Evolutionary conservation across 2,113 vertebrate genomes (phyloP), one percentile per base, ranked within the genome.

Genomic region (Microtus richardsoni): DNA sequence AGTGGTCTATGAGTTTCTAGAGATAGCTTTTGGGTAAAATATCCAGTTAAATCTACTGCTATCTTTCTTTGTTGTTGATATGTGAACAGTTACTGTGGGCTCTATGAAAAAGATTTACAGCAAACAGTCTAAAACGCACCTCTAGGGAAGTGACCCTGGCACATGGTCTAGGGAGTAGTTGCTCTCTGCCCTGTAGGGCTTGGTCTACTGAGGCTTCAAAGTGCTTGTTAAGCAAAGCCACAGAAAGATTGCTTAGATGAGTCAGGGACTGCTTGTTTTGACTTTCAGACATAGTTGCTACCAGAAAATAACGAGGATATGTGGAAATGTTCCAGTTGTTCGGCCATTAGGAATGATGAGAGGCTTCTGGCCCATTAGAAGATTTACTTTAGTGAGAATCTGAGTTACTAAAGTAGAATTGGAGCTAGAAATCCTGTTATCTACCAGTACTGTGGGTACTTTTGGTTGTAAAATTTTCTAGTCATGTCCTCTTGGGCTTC

Each of bases 351-450:
- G 41, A 79, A 30, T 64, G 41, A 62, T 87, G 71, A 95, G 62
- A 91, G 64, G 33, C 36, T 88, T 60, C 36, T 87, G 52, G 17
- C 49, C 19, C 26, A n/a, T 96, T 82, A 89, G 84, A 95, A 90
- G 66, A 58, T 80, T 12, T 71, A 12, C 49, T 71, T 52, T 17
- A 86, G 0, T 75, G 44, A 71, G 91, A 96, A 86, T 93, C 66
- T 71, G 6, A 87, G 6, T 91, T n/a, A 96, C 52, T 90, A 91
- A 36, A 71, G 47, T 82, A 91, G 95, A 97, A 93, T 93, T 97
- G 6, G 10, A 90, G 41, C 9, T 91, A 89, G 52, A 88, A 88
- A 22, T 87, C 14, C 41, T 75, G 4, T 95, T 88, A 79, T 4
- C 39, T 93, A 30, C 21, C 36, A 86, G 64, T 70, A 60, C 30